Evolutionary conservation across 2,888 invertebrate species (phyloP).

Genomic region (Tenthredo distinguenda): DNA sequence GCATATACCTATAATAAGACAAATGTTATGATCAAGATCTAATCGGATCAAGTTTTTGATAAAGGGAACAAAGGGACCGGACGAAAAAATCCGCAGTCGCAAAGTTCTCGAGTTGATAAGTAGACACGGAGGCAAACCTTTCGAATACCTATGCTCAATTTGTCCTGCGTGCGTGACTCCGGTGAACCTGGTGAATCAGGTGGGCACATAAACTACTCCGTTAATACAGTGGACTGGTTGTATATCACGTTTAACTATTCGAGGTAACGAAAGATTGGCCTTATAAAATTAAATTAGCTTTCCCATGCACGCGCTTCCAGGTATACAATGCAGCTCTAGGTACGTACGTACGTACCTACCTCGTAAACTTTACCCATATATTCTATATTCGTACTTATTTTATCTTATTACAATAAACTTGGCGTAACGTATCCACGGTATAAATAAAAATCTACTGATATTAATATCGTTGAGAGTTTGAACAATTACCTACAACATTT

Average conservation of each 20-base stretch:
- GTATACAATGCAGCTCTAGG: slow-evolving; percentile 5
- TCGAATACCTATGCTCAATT: slow-evolving; percentile 36
- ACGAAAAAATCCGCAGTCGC: background rate
- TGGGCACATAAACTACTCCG: slow-evolving; percentile 42
- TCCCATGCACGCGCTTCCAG: slow-evolving; percentile 14
- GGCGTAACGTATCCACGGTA: background rate
- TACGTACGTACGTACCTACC: background rate
- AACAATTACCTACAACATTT: background rate
- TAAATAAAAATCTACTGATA: background rate
- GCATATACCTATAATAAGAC: background rate
- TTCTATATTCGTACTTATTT: background rate
- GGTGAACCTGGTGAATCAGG: slow-evolving; percentile 27
- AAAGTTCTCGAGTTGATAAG: background rate
- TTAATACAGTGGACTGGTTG: slow-evolving; percentile 41
- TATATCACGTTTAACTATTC: slow-evolving; percentile 50
- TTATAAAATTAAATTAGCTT: slow-evolving; percentile 46
- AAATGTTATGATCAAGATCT: background rate
- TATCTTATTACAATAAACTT: background rate
- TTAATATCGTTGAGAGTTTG: background rate
- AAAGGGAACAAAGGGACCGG: background rate
- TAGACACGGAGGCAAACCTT: slow-evolving; percentile 19
- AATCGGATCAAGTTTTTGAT: background rate
- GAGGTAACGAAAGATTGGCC: slow-evolving; percentile 49
- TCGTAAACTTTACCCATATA: background rate
- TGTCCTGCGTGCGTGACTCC: slow-evolving; percentile 40